Conservation (phyloP, 2,888 invertebrate genomes). For the Stenotaenia linearis region DNA sequence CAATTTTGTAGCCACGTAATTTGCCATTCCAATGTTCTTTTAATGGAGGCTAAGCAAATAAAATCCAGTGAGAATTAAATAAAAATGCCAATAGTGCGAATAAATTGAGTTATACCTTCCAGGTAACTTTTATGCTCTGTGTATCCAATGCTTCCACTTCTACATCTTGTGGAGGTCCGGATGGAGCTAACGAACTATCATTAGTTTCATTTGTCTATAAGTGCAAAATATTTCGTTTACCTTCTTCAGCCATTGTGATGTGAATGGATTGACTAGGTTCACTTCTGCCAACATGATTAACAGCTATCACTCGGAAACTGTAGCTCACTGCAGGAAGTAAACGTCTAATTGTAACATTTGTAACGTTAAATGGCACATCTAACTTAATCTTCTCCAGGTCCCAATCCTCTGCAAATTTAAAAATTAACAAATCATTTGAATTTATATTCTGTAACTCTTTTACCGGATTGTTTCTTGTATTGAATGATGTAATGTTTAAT, state of each 20-base stretch:
- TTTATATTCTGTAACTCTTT: not conserved
- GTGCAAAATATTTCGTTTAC: too few relatives aligned
- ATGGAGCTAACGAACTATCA: constrained; percentile 32
- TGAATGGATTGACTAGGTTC: not conserved
- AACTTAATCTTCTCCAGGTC: not conserved
- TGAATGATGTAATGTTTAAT: constrained; percentile 45
- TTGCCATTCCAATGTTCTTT: constrained; percentile 35
- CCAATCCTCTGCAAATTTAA: not conserved
- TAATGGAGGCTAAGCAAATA: constrained; percentile 31
- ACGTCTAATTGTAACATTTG: not conserved
- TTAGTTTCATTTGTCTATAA: not conserved
- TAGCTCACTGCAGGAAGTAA: constrained; percentile 26
- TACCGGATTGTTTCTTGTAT: constrained; percentile 42
- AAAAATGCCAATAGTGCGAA: not conserved
- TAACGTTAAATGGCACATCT: not conserved
- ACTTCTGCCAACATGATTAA: constrained; percentile 21
- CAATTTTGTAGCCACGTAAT: constrained; percentile 35
- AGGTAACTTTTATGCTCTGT: constrained; percentile 44
- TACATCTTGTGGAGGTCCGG: constrained; percentile 45
- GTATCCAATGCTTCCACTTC: constrained; percentile 44
- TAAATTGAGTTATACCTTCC: constrained; percentile 39
- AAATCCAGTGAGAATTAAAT: not conserved
- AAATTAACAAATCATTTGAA: not conserved
- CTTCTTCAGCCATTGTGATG: constrained; percentile 29
- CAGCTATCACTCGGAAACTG: constrained; percentile 27